phyloP scores from a whole-genome alignment of 2,797 vertebrate genomes.

The Cirrhinus mrigala region DNA sequence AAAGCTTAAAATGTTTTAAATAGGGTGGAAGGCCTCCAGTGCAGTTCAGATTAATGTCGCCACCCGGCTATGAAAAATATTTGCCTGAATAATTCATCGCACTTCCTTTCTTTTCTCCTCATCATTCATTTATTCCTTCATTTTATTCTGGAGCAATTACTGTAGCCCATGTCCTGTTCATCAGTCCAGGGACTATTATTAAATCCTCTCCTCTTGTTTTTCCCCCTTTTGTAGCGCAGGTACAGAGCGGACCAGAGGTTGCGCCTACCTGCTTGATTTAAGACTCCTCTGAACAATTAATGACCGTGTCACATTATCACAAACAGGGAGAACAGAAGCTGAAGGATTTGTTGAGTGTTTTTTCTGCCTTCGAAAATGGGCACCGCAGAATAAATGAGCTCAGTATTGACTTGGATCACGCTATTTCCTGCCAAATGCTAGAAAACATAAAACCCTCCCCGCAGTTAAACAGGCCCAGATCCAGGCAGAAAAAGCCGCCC shows the following conservation, averaged over 20 bases:
- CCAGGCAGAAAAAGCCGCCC: constrained; percentile 23
- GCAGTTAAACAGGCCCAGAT: constrained; percentile 49
- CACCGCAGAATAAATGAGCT: constrained; percentile 48
- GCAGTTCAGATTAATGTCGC: constrained; percentile 59
- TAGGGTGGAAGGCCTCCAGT: constrained; percentile 45
- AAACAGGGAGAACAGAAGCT: constrained; percentile 33
- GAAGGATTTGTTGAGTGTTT: constrained; percentile 34
- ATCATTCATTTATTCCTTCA: constrained; percentile 50
- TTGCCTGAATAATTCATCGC: constrained; percentile 60
- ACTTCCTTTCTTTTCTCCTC: constrained; percentile 48
- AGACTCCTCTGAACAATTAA: constrained; percentile 43
- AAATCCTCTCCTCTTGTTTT: constrained; percentile 43
- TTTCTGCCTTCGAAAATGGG: constrained; percentile 17
- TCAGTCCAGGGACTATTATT: constrained; percentile 42
- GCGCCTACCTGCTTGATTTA: constrained; percentile 39
- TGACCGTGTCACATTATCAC: constrained; percentile 34
- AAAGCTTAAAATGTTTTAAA: constrained; percentile 60
- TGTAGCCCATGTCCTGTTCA: constrained; percentile 37
- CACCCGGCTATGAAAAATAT: constrained; percentile 58
- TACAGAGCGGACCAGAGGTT: constrained; percentile 25
- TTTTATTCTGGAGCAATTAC: constrained; percentile 55
- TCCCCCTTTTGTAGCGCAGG: constrained; percentile 27
- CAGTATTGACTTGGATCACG: constrained; percentile 24
- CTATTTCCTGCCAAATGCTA: constrained; percentile 34
- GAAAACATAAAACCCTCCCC: constrained; percentile 25